Conservation (phyloP, 2,888 invertebrate species). For the Caenorhabditis angaria region DNA sequence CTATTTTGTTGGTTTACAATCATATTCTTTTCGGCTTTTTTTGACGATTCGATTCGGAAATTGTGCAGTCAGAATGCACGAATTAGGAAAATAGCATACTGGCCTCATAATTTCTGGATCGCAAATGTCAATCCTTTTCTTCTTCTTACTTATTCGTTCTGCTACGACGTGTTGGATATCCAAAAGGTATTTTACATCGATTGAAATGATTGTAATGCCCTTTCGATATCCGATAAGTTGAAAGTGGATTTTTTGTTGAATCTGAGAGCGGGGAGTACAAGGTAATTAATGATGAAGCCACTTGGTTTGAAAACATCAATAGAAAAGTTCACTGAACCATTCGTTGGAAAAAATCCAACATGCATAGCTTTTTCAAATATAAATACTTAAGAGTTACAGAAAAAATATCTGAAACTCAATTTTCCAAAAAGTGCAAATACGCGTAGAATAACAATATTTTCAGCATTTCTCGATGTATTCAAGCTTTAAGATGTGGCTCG, state of each 20-base stretch:
- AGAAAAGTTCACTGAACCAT: too few relatives aligned
- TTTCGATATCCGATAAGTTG: slow-evolving; percentile 3
- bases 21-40: neutral
- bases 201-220: slow-evolving; percentile 6
- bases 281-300: too few relatives aligned
- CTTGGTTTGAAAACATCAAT: too few relatives aligned
- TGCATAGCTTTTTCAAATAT: too few relatives aligned
- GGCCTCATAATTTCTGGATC: slow-evolving; percentile 40
- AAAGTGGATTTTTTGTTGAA: neutral
- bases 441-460: too few relatives aligned
- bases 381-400: too few relatives aligned
- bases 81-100: slow-evolving; percentile 21
- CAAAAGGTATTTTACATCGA: neutral
- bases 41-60: slow-evolving; percentile 10
- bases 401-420: too few relatives aligned
- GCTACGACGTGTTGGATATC: neutral
- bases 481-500: too few relatives aligned
- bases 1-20: neutral
- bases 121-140: neutral
- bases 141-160: neutral
- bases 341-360: too few relatives aligned
- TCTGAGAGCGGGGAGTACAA: too few relatives aligned
- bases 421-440: too few relatives aligned
- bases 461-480: too few relatives aligned
- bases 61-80: slow-evolving; percentile 39